These are phyloP conservation scores for Callinectes sapidus DNA, from an alignment of 2,888 invertebrate species.

Conservation along the genomic window DNA sequence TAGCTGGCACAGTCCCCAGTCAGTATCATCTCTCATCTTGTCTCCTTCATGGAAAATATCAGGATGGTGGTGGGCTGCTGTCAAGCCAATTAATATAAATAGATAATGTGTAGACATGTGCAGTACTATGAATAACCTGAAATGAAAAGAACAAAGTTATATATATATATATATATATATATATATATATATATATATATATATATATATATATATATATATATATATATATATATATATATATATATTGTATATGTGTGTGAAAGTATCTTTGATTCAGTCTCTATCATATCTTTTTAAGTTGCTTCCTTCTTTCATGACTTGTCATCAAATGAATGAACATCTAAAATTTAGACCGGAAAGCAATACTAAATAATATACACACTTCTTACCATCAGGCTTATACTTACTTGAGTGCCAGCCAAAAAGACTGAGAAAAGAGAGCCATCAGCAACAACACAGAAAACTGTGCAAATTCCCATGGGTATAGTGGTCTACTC, in stretches of 20 bases:
- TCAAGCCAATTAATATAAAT: constrained; percentile 81
- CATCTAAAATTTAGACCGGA: neutral
- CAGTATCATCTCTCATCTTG: constrained; percentile 80
- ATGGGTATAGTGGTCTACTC: constrained; percentile 58
- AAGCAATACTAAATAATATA: neutral
- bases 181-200: constrained; percentile 44
- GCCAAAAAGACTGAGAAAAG: constrained; percentile 50
- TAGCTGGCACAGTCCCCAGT: constrained; percentile 87
- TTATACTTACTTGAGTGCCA: constrained; percentile 40
- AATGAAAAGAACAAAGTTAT: neutral
- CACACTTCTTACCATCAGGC: neutral
- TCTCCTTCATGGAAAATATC: constrained; percentile 88
- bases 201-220: constrained; percentile 40
- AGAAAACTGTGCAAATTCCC: constrained; percentile 72
- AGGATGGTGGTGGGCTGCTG: constrained; percentile 88
- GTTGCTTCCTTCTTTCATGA: neutral
- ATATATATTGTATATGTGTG: constrained; percentile 6
- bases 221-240: neutral
- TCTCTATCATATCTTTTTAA: neutral
- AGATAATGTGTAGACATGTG: constrained; percentile 67
- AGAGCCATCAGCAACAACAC: constrained; percentile 62
- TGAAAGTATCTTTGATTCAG: neutral
- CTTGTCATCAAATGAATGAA: neutral
- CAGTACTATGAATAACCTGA: constrained; percentile 73
- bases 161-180: constrained; percentile 37